Evolutionary conservation across 2,888 invertebrate species (phyloP), one percentile per base, ranked within the genome.

Genomic region (Sminthurinus aureus): DNA sequence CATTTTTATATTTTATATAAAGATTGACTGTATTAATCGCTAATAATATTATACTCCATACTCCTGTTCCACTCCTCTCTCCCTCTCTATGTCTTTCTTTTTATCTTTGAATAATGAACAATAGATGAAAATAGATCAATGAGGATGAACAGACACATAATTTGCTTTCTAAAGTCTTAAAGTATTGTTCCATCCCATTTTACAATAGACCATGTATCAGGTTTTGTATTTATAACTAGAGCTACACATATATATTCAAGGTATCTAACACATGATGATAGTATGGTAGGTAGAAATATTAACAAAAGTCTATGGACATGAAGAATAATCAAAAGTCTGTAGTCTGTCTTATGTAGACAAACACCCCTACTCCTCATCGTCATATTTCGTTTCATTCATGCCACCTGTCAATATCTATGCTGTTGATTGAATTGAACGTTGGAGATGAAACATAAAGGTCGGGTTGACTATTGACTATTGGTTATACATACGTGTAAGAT

Each of bases 321-420:
- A 6, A 38, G 38, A 38, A 38, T 38, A 38, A 38, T 38, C 38
- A 4, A 38, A 38, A 38, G 38, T 38, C 38, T 38, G 3, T 4
- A 38, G 38, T 38, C 38, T 38, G 38, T 74, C 74, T 15, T 26
- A 24, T 74, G 74, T 75, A 20, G 51, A 22, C 77, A 77, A 51
- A 13, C 58, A 51, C 24, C 26, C 66, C 38, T 66, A 20, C 20
- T 18, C 26, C 66, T 78, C 24, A 38, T 38, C 38, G 6, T 38
- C 38, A 38, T 18, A 74, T 38, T 26, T 26, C 20, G 50, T 18
- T 78, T 24, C 78, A 64, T n/a, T 64, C 66, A 38, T 64, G 26
- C 71, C 3, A 73, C 24, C 80, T 79, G 73, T 80, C 80, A 71
- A 71, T 80, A 80, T 13, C 13, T 26, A 18, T 26, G 66, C 58